Evolutionary conservation across 2,797 vertebrate genomes (phyloP).

Genomic region (Phoxinus dragarum): DNA sequence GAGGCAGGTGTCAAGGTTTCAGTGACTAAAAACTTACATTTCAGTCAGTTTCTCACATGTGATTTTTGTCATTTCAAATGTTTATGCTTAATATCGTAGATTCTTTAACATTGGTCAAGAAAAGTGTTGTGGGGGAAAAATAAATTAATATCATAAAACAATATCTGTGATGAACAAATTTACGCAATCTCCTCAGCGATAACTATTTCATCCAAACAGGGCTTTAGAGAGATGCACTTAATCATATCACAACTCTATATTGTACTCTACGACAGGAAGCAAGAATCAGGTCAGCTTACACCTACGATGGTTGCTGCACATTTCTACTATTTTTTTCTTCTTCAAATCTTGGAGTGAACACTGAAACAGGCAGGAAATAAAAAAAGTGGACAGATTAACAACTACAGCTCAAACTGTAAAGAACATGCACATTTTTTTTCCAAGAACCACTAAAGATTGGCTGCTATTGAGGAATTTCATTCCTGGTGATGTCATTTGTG

Average conservation of each 20-base stretch:
- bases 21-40: not conserved
- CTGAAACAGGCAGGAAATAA: not conserved
- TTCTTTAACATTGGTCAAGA: not conserved
- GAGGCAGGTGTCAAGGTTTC: not conserved
- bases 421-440: slow-evolving; percentile 10
- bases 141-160: not conserved
- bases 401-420: slow-evolving; percentile 13
- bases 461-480: slow-evolving; percentile 37
- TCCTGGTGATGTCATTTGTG: slow-evolving; percentile 9
- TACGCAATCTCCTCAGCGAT: not conserved
- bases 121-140: not conserved
- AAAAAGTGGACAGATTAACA: slow-evolving; percentile 19
- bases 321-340: not conserved
- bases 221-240: not conserved
- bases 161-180: not conserved
- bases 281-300: slow-evolving; percentile 8
- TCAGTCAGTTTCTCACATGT: not conserved
- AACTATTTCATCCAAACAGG: not conserved
- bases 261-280: slow-evolving; percentile 11
- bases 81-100: not conserved
- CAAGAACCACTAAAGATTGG: slow-evolving; percentile 1
- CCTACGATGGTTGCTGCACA: not conserved
- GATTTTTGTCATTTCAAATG: not conserved
- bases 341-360: not conserved
- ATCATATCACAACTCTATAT: not conserved